phyloP scores from a whole-genome alignment of 2,113 vertebrate genomes.

The Mastomys coucha region DNA sequence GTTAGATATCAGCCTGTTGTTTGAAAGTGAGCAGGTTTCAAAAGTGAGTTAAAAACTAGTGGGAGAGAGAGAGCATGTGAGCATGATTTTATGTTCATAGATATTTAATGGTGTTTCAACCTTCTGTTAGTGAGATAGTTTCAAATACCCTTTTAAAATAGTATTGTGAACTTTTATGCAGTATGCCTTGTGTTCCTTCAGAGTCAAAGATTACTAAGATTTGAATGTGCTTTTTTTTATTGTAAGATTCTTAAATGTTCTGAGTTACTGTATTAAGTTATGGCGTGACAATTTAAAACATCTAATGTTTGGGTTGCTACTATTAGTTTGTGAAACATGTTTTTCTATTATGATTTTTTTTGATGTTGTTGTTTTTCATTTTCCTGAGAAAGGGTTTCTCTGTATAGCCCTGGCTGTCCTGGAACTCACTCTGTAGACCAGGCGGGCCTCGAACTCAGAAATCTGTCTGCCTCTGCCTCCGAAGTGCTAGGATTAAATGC shows the following conservation, averaged over 20 bases:
- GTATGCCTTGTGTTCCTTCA: neutral
- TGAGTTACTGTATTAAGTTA: neutral
- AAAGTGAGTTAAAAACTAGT: constrained; percentile 57
- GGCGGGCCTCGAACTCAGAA: no score
- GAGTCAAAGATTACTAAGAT: constrained; percentile 51
- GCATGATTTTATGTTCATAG: constrained; percentile 46
- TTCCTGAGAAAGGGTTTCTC: no score
- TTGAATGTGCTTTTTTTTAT: constrained; percentile 14
- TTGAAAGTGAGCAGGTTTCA: constrained; percentile 64
- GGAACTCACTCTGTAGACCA: no score
- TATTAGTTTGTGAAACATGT: constrained; percentile 35
- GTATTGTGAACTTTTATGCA: constrained; percentile 51
- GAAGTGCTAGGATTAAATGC: no score
- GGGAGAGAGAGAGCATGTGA: neutral
- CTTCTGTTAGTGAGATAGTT: constrained; percentile 61
- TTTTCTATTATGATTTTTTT: constrained; percentile 52
- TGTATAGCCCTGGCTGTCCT: no score
- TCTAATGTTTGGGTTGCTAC: neutral
- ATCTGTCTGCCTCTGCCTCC: no score
- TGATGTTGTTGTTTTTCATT: neutral
- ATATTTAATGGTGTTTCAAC: constrained; percentile 70
- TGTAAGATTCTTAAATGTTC: constrained; percentile 35
- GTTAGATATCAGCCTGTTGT: constrained; percentile 57
- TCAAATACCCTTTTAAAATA: constrained; percentile 69
- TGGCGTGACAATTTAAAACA: constrained; percentile 6